Base-by-base conservation (phyloP, 2,888 invertebrate species). In the Agriopis aurantiaria region DNA sequence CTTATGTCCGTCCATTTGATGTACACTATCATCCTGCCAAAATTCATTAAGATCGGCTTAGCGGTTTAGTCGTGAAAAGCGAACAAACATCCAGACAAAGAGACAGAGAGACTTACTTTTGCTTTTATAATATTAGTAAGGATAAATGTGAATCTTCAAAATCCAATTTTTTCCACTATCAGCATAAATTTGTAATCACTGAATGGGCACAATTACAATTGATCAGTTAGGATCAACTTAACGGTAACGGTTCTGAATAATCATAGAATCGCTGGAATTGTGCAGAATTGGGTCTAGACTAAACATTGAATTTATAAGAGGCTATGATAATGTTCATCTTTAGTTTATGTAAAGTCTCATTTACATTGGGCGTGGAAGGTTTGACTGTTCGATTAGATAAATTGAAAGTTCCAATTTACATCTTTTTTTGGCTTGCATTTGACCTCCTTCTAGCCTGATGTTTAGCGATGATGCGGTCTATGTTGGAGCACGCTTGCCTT, bases 221-320 rank as follows among this genome's bases (percentile, higher is more conserved):
- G 64, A 64, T 55, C 55, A 49, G n/a, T 41, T 40, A 61, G 14
- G n/a, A 12, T 61, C 49, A 56, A 52, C 62, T 57, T 63, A 63
- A 68, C 45, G 63, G 59, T 59, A 68, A 49, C 48, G 10, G 58
- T 8, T 53, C 11, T 52, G 63, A 64, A 68, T 68, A 68, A 68
- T 56, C 45, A 59, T 43, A 58, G 59, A 41, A 48, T 11, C n/a
- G 9, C 40, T 23, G 0, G 58, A 49, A 49, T 59, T 59, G 52
- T 68, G 63, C 68, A 59, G 68, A 64, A 55, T 64, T 52, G 48
- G 53, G 68, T 68, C 68, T 68, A 68, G 68, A 68, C 68, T 68
- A 68, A 64, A 64, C 68, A 68, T 68, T 63, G 63, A 68, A 68
- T 63, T 63, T 53, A 64, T 58, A 48, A 63, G 57, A 43, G 14